These are phyloP conservation scores for Epinotia demarniana DNA, from an alignment of 2,888 invertebrate genomes.

Conservation along the genomic window DNA sequence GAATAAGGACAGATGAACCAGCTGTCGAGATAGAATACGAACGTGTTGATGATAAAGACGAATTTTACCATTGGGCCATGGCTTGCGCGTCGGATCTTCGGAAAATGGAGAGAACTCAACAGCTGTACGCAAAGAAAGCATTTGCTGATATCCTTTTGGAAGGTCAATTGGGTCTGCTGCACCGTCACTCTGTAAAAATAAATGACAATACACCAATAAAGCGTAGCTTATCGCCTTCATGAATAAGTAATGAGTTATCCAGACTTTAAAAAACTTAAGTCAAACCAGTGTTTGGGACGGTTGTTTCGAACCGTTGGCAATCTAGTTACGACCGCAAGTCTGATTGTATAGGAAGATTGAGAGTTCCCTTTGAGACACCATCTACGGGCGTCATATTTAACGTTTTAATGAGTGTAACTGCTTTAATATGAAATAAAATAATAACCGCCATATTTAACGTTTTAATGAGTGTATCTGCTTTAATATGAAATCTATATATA, in stretches of 20 bases:
- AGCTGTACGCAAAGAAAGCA: constrained; percentile 49
- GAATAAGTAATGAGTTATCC: background rate
- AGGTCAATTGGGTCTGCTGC: constrained; percentile 45
- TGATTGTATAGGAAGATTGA: no score
- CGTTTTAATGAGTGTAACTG: no score
- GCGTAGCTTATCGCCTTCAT: background rate
- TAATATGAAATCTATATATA: no score
- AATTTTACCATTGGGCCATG: constrained; percentile 45
- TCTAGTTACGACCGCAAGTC: no score
- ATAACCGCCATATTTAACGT: no score
- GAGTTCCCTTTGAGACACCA: no score
- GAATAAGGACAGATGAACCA: background rate
- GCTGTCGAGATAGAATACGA: background rate
- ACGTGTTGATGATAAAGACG: background rate
- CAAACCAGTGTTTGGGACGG: no score
- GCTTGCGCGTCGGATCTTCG: constrained; percentile 47
- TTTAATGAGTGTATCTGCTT: no score
- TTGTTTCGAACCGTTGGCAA: no score
- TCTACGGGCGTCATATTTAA: no score
- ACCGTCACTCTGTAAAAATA: constrained; percentile 44
- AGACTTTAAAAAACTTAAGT: no score
- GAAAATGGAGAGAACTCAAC: constrained; percentile 48
- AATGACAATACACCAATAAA: constrained; percentile 33
- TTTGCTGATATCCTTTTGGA: constrained; percentile 49
- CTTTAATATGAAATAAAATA: no score